These are phyloP conservation scores for Perca fluviatilis DNA, from an alignment of 2,113 vertebrate species.

Conservation along the genomic window DNA sequence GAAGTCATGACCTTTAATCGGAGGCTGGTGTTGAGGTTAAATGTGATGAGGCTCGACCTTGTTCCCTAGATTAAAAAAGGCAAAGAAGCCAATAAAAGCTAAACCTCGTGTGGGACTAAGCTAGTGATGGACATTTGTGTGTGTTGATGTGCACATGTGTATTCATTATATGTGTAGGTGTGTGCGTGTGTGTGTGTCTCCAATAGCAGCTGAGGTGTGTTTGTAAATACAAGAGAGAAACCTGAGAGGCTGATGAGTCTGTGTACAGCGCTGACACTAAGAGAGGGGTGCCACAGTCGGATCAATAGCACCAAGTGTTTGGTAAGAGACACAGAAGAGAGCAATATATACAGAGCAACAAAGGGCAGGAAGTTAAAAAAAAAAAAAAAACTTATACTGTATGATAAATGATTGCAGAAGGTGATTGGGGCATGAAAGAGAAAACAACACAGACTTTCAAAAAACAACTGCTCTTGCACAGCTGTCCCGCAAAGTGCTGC, in stretches of 20 bases:
- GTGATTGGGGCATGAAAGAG: slow-evolving; percentile 25
- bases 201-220: slow-evolving; percentile 59
- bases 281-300: slow-evolving; percentile 68
- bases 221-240: slow-evolving; percentile 79
- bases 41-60: slow-evolving; percentile 72
- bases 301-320: slow-evolving; percentile 77
- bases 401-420: slow-evolving; percentile 47
- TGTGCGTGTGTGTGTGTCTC: slow-evolving; percentile 26
- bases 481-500: slow-evolving; percentile 8
- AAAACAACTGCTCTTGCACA: slow-evolving; percentile 9
- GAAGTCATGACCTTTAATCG: slow-evolving; percentile 72
- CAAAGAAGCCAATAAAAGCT: slow-evolving; percentile 69
- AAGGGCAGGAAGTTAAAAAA: slow-evolving; percentile 51
- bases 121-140: slow-evolving; percentile 3
- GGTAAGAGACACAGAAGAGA: slow-evolving; percentile 50
- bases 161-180: background rate
- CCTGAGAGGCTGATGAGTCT: slow-evolving; percentile 69
- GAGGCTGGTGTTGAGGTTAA: slow-evolving; percentile 61
- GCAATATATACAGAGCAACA: slow-evolving; percentile 36
- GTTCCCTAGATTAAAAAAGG: slow-evolving; percentile 50
- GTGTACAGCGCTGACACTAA: slow-evolving; percentile 71
- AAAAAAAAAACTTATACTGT: slow-evolving; percentile 41
- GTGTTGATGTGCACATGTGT: background rate
- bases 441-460: background rate
- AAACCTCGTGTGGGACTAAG: slow-evolving; percentile 49